Evolutionary conservation across 1,140 invertebrate genomes (phyloP), one percentile per base, ranked within the genome.

Genomic region (Drosophila nasuta): DNA sequence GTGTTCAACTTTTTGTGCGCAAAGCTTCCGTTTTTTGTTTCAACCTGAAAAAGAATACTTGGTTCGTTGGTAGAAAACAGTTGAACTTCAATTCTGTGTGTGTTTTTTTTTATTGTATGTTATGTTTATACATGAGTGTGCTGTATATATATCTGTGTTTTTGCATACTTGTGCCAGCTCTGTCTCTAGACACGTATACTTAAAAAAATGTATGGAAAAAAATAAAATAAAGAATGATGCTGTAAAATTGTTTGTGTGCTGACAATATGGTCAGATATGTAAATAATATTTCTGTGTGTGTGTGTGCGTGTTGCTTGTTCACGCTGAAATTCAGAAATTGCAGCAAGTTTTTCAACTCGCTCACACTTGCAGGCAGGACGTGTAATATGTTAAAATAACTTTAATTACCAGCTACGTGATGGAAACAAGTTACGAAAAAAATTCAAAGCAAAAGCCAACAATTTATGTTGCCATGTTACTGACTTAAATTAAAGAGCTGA

Each of bases 371-470:
- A 58, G 46, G 52, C 43, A 58, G 70, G 65, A 62, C 46, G 66
- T 85, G 81, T 78, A 78, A 86, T 75, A 56, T 71, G 69, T 17
- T 57, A 81, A 86, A 86, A 81, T 71, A 81, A 86, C 82, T 81
- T 86, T 72, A 86, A 86, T 81, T 86, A 83, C 67, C 63, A 75
- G 65, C 76, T 65, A 54, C 65, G 62, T 63, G 64, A 46, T 28
- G 45, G 46, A 35, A 75, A 69, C 13, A 48, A 57, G 57, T 15
- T 10, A 7, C 15, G 20, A 67, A 46, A 28, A 28, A 54, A 54
- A 38, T 5, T 1, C 7, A n/a, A 56, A 64, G 30, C 6, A 41
- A 30, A 56, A 54, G 25, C 57, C 28, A 49, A 48, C 38, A 54
- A 45, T 43, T 59, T 54, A 13, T 62, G 43, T 46, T 20, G 20